phyloP scores from a whole-genome alignment of 1,140 invertebrate species.

The Littorina saxatilis region DNA sequence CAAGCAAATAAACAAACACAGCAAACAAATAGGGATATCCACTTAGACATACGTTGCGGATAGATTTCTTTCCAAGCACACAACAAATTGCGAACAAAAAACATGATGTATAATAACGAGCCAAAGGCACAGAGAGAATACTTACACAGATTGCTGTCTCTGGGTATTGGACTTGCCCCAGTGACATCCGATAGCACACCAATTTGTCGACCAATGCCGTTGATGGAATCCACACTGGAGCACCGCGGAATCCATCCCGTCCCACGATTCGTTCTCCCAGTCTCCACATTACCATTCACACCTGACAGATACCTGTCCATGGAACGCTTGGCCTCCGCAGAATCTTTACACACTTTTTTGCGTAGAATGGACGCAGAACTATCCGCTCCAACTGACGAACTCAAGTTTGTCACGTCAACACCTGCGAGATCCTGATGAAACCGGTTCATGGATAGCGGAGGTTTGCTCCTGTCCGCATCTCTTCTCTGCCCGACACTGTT shows the following conservation, averaged over 20 bases:
- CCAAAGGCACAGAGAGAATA: background rate
- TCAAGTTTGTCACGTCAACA: slow-evolving; percentile 1
- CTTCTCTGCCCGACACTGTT: background rate
- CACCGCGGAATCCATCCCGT: slow-evolving; percentile 40
- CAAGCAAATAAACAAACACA: too few species aligned
- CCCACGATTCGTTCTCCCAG: background rate
- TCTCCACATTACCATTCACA: background rate
- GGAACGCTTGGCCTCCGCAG: background rate
- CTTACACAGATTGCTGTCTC: slow-evolving; percentile 36
- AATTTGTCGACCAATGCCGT: slow-evolving; percentile 36
- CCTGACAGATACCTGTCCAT: slow-evolving; percentile 49
- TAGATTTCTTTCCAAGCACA: too few species aligned
- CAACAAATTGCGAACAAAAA: too few species aligned
- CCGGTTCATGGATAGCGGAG: background rate
- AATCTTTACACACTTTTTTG: slow-evolving; percentile 1
- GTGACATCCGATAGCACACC: slow-evolving; percentile 50
- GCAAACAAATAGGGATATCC: too few species aligned
- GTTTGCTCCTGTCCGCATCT: background rate
- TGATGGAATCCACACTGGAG: slow-evolving; percentile 53
- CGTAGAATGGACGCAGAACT: background rate
- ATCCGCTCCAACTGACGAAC: background rate
- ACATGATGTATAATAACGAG: too few species aligned
- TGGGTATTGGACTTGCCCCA: slow-evolving; percentile 54
- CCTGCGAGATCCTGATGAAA: slow-evolving; percentile 4
- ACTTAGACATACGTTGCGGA: too few species aligned